Evolutionary conservation across 2,888 invertebrate species (phyloP).

Genomic region (Lycocerus yunnanus): DNA sequence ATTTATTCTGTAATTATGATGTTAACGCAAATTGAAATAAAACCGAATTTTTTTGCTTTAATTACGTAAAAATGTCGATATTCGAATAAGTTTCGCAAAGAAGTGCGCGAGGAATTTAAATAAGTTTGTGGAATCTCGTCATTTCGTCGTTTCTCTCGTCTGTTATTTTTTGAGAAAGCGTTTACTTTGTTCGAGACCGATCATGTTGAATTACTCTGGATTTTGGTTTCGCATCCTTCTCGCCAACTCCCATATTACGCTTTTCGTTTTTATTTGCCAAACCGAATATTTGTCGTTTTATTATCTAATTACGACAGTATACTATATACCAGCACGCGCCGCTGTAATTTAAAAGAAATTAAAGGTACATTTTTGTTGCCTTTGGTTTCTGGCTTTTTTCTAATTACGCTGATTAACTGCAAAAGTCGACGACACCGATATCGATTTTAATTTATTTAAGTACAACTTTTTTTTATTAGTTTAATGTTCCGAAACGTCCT

Average conservation of each 20-base stretch:
- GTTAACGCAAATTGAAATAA: neutral
- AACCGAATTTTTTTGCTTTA: neutral
- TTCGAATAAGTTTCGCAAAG: neutral
- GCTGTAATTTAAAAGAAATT: neutral
- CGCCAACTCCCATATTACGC: neutral
- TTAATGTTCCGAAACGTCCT: neutral
- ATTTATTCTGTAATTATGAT: neutral
- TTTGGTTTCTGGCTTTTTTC: neutral
- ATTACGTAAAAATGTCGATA: neutral
- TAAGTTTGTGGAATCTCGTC: neutral
- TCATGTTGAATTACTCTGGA: neutral
- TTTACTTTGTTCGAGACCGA: neutral
- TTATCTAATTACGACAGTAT: neutral
- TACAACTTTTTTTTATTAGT: neutral
- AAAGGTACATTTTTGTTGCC: neutral
- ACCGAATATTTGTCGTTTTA: neutral
- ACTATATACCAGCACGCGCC: no score
- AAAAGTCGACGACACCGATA: neutral
- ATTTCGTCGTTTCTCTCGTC: neutral
- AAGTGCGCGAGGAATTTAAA: neutral
- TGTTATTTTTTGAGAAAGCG: neutral
- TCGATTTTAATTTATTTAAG: constrained; percentile 1
- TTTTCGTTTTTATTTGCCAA: neutral
- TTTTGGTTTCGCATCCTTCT: neutral
- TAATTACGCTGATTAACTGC: neutral